Conservation (phyloP, 2,113 vertebrate genomes). For the Entelurus aequoreus region DNA sequence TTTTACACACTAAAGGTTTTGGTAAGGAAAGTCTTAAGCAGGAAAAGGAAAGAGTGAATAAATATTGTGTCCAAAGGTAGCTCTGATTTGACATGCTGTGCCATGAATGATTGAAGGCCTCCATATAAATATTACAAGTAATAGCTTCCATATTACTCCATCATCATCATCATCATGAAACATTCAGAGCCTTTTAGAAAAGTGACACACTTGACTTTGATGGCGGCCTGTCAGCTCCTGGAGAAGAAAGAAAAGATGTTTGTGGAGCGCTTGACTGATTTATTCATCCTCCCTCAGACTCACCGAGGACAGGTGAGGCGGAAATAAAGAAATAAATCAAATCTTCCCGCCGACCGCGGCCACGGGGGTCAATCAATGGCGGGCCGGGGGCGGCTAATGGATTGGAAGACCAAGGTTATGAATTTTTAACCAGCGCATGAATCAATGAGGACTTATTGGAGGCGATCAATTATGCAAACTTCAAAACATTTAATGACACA, state of each 20-base stretch:
- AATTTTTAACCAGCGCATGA: conserved; percentile 98
- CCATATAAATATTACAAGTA: conserved; percentile 99
- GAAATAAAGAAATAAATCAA: conserved; percentile 78
- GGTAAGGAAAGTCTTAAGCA: background rate
- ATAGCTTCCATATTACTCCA: conserved; percentile 98
- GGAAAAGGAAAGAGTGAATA: conserved; percentile 73
- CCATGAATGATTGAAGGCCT: conserved; percentile 99
- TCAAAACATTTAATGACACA: conserved; percentile 99
- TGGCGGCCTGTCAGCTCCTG: conserved; percentile 86
- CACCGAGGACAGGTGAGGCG: conserved; percentile 56
- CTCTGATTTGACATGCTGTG: conserved; percentile 99
- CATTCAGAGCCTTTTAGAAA: conserved; percentile 99
- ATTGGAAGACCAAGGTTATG: conserved; percentile 93
- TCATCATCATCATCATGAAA: conserved; percentile 99
- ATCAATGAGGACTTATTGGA: conserved; percentile 99
- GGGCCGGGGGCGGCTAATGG: conserved; percentile 94
- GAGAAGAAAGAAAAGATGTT: conserved; percentile 98
- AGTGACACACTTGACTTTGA: conserved; percentile 99
- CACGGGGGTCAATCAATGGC: conserved; percentile 98
- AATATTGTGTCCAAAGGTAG: conserved; percentile 83
- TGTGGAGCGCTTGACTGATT: conserved; percentile 93
- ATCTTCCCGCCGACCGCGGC: conserved; percentile 88
- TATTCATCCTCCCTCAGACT: conserved; percentile 90
- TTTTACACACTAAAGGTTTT: background rate
- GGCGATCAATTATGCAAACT: conserved; percentile 99